Evolutionary conservation across 2,888 invertebrate genomes (phyloP).

Genomic region (Candidula unifasciata): DNA sequence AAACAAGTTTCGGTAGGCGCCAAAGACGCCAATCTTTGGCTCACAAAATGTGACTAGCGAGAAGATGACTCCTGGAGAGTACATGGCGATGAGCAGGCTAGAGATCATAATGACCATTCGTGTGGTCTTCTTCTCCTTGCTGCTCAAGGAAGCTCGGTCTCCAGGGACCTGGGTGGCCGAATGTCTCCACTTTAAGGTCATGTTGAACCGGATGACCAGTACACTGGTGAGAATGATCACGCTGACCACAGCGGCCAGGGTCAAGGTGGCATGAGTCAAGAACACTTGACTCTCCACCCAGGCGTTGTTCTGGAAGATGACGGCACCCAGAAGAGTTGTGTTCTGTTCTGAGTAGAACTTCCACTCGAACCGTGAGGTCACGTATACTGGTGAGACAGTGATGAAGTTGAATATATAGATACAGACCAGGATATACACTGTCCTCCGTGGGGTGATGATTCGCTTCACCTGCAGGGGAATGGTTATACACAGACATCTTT

Average conservation of each 20-base stretch:
- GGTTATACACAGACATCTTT: conserved; percentile 31
- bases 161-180: not conserved
- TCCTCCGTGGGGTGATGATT: conserved; percentile 15
- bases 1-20: conserved; percentile 8
- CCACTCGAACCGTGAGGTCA: not conserved
- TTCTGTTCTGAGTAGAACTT: conserved; percentile 25
- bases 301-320: not conserved
- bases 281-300: not conserved
- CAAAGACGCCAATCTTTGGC: conserved; percentile 15
- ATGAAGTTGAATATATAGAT: not conserved
- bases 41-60: not conserved
- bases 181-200: not conserved
- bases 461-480: conserved; percentile 12
- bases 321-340: conserved; percentile 8
- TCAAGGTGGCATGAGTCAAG: not conserved
- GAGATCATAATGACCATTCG: conserved; percentile 16
- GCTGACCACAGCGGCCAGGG: not conserved
- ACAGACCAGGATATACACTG: not conserved
- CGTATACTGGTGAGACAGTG: not conserved
- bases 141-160: not conserved
- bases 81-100: conserved; percentile 22
- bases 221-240: not conserved
- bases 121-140: conserved; percentile 8
- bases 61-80: conserved; percentile 3
- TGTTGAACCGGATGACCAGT: not conserved